Conservation (phyloP, 2,888 invertebrate species). For the Dichetophora obliterata region DNA sequence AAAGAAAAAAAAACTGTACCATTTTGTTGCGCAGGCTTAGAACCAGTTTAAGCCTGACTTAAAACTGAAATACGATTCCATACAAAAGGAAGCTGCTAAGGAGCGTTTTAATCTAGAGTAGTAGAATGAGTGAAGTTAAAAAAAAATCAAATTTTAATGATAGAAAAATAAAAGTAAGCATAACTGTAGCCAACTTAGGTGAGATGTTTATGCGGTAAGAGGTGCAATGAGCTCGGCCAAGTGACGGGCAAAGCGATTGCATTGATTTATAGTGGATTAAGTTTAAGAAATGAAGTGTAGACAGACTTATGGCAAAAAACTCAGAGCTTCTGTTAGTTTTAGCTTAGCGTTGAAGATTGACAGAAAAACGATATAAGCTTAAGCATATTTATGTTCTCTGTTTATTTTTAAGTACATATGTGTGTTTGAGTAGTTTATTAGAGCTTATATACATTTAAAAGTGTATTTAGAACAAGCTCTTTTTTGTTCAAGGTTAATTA, state of each 20-base stretch:
- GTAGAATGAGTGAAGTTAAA: not conserved
- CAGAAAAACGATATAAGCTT: too few relatives aligned
- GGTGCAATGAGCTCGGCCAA: not conserved
- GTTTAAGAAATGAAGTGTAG: not conserved
- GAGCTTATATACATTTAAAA: too few relatives aligned
- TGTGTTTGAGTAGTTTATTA: too few relatives aligned
- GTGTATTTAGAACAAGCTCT: too few relatives aligned
- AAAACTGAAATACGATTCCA: slow-evolving; percentile 18
- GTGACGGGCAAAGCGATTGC: not conserved
- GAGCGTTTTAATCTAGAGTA: not conserved
- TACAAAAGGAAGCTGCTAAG: not conserved
- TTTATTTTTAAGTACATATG: too few relatives aligned
- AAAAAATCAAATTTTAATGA: not conserved
- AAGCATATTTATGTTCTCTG: too few relatives aligned
- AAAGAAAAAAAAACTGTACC: slow-evolving; percentile 33
- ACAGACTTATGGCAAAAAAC: not conserved
- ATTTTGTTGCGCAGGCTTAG: slow-evolving; percentile 32
- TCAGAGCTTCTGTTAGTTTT: too few relatives aligned
- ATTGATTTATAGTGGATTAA: not conserved
- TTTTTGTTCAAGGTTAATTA: too few relatives aligned
- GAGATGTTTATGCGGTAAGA: not conserved
- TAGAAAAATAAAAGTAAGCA: slow-evolving; percentile 14
- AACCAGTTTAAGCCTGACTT: slow-evolving; percentile 24
- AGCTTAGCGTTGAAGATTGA: too few relatives aligned
- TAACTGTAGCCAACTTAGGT: slow-evolving; percentile 6